These are phyloP conservation scores for Zosterops pallidus DNA, from an alignment of 2,113 vertebrate genomes.

Conservation along the genomic window DNA sequence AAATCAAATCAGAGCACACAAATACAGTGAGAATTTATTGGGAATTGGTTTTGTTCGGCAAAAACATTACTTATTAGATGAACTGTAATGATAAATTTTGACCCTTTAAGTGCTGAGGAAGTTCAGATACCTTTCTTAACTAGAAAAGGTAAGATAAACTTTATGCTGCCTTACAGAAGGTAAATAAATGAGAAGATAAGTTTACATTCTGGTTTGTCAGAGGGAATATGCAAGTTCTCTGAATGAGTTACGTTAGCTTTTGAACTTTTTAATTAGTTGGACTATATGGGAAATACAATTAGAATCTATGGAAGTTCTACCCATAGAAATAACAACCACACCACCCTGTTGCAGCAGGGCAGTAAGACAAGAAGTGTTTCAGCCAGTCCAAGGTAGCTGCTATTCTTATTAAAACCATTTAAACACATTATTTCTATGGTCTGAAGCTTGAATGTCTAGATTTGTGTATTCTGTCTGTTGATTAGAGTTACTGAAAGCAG, in stretches of 20 bases:
- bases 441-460: background rate
- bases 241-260: background rate
- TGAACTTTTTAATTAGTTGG: background rate
- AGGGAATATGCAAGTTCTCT: background rate
- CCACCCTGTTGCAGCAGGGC: background rate
- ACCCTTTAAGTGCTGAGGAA: slow-evolving; percentile 78
- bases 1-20: slow-evolving; percentile 99
- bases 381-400: background rate
- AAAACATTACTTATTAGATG: slow-evolving; percentile 98
- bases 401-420: background rate
- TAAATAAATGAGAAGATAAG: background rate
- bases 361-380: background rate
- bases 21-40: slow-evolving; percentile 99
- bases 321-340: background rate
- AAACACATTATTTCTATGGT: background rate
- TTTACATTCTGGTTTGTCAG: background rate
- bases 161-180: background rate
- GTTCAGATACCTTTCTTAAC: slow-evolving; percentile 67
- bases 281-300: background rate
- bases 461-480: background rate
- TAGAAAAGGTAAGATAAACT: slow-evolving; percentile 24
- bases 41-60: slow-evolving; percentile 98
- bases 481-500: background rate
- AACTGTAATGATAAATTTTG: slow-evolving; percentile 90
- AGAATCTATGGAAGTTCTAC: background rate